These are phyloP conservation scores for Podotricha telesiphe DNA, from an alignment of 2,888 invertebrate genomes.

Conservation along the genomic window DNA sequence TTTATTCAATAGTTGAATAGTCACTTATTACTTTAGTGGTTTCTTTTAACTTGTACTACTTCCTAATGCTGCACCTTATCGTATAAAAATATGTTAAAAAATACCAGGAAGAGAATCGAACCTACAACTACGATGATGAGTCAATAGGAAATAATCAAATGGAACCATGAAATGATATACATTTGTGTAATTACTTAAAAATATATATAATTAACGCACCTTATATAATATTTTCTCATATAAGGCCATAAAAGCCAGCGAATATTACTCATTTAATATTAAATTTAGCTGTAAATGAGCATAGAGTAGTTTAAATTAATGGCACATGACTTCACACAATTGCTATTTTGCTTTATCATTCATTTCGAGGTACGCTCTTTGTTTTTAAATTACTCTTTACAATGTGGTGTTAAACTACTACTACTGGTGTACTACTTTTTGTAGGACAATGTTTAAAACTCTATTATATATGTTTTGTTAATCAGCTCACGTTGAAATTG, in stretches of 20 bases:
- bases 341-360: neutral
- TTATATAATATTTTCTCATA: neutral
- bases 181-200: neutral
- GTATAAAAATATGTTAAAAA: no score
- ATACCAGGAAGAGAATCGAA: no score
- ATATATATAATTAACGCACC: neutral
- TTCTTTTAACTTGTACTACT: no score
- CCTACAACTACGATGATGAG: no score
- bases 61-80: no score
- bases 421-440: neutral
- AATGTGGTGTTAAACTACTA: neutral
- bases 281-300: neutral
- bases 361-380: slow-evolving; percentile 12
- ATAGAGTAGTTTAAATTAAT: slow-evolving; percentile 5
- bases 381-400: slow-evolving; percentile 16
- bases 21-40: neutral
- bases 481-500: no score
- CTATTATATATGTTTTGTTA: no score
- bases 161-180: no score
- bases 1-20: neutral
- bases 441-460: no score
- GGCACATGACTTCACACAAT: neutral
- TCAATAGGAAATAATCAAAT: no score
- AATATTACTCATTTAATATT: slow-evolving; percentile 1
- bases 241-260: neutral